Evolutionary conservation across 2,797 vertebrate genomes (phyloP).

Genomic region (Parauchenoglanis ngamensis): DNA sequence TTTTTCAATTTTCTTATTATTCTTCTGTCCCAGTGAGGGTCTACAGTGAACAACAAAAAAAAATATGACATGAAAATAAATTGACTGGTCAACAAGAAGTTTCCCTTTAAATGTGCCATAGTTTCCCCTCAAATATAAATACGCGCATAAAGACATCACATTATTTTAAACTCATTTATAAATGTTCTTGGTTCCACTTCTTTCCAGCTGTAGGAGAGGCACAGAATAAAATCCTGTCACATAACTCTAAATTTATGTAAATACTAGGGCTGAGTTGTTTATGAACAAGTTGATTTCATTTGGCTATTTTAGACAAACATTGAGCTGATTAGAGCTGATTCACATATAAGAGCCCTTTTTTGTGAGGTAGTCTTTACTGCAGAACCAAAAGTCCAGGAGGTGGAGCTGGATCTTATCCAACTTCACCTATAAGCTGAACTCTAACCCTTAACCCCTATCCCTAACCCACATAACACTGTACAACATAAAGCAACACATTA

Average conservation of each 20-base stretch:
- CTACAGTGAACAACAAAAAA: neutral
- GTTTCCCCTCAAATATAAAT: neutral
- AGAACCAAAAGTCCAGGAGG: neutral
- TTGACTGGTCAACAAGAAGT: neutral
- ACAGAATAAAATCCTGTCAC: neutral
- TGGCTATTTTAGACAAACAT: neutral
- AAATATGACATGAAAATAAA: neutral
- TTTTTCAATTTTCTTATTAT: neutral
- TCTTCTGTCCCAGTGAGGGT: neutral
- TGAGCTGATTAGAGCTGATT: neutral
- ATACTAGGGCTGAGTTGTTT: neutral
- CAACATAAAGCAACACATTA: neutral
- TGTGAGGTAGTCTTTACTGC: neutral
- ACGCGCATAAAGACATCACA: neutral
- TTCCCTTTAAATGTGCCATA: neutral
- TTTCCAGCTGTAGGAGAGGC: neutral
- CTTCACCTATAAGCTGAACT: neutral
- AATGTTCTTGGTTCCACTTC: neutral
- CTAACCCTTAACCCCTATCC: neutral
- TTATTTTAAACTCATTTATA: neutral
- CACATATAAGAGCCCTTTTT: too few species aligned
- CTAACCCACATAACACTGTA: neutral
- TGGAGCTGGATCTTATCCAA: neutral
- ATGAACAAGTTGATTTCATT: neutral
- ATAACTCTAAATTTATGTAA: neutral